phyloP scores from a whole-genome alignment of 1,140 invertebrate genomes.

The Drosophila watanabei region DNA sequence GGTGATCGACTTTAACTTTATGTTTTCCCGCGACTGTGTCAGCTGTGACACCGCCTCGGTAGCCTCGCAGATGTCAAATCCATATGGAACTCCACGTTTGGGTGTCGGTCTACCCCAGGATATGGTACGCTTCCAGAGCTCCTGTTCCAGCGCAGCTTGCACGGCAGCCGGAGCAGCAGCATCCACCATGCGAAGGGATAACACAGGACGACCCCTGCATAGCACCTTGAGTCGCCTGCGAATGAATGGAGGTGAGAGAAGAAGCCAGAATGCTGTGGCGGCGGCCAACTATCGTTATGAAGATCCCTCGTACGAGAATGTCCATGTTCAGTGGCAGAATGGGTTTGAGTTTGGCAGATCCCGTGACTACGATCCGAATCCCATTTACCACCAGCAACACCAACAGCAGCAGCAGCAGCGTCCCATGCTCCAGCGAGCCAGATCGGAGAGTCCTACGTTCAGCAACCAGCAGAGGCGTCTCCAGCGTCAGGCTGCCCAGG shows the following conservation, averaged over 20 bases:
- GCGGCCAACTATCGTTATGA: slow-evolving; percentile 65
- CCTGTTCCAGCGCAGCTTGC: slow-evolving; percentile 24
- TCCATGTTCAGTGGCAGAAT: slow-evolving; percentile 85
- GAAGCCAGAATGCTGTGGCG: slow-evolving; percentile 42
- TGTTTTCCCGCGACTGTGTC: slow-evolving; percentile 85
- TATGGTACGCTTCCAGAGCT: slow-evolving; percentile 77
- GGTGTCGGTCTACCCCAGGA: slow-evolving; percentile 71
- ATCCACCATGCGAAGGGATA: slow-evolving; percentile 45
- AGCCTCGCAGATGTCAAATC: slow-evolving; percentile 76
- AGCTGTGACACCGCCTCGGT: slow-evolving; percentile 76
- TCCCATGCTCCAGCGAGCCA: slow-evolving; percentile 71
- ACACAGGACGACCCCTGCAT: slow-evolving; percentile 61
- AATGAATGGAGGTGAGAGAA: slow-evolving; percentile 41
- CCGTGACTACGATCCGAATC: slow-evolving; percentile 72
- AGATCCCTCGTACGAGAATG: slow-evolving; percentile 84
- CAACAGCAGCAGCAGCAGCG: slow-evolving; percentile 50
- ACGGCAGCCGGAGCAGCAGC: slow-evolving; percentile 26
- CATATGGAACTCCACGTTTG: slow-evolving; percentile 76
- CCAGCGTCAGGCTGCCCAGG: slow-evolving; percentile 45
- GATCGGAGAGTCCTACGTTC: slow-evolving; percentile 82
- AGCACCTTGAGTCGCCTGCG: slow-evolving; percentile 76
- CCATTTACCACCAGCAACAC: slow-evolving; percentile 28
- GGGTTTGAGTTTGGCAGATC: slow-evolving; percentile 83
- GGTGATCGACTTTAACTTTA: slow-evolving; percentile 87
- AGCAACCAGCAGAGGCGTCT: slow-evolving; percentile 76